A percentile compares a stretch with the other conserved stretches of the same genome.
Conservation (phyloP, 2,888 invertebrate genomes). For the Strigamia transsilvanica region DNA sequence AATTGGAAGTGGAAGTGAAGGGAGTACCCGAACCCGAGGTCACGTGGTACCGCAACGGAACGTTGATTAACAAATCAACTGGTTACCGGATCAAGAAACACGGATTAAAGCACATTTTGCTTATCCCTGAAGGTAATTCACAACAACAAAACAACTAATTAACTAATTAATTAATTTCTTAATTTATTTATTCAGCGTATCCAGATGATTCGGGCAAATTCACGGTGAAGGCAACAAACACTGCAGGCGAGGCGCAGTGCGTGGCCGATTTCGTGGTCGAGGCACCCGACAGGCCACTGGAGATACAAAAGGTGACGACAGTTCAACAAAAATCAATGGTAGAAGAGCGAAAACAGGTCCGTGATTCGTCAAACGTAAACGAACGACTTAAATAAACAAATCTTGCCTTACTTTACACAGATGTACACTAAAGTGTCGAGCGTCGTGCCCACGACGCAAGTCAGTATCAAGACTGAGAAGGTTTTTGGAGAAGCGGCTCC, state of each 20-base stretch:
- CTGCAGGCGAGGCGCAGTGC: conserved; percentile 69
- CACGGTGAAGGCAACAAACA: conserved; percentile 63
- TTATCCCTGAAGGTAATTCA: conserved; percentile 74
- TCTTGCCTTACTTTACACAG: not conserved
- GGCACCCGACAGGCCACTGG: conserved; percentile 67
- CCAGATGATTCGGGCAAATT: conserved; percentile 65
- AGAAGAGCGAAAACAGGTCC: conserved; percentile 56
- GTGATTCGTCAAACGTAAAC: no score
- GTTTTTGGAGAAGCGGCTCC: conserved; percentile 54
- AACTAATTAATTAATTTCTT: conserved; percentile 22
- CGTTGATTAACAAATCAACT: conserved; percentile 67
- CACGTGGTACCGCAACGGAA: conserved; percentile 77
- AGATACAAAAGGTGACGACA: conserved; percentile 64
- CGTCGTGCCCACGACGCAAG: conserved; percentile 65
- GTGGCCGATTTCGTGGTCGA: conserved; percentile 80
- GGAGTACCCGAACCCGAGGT: conserved; percentile 79
- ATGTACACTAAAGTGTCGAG: conserved; percentile 25
- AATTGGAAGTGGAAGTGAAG: conserved; percentile 76
- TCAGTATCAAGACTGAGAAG: conserved; percentile 53
- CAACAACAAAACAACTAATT: not conserved
- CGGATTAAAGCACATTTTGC: conserved; percentile 74
- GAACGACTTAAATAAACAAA: no score
- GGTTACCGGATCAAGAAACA: conserved; percentile 67
- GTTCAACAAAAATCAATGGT: conserved; percentile 54
- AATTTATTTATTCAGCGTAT: conserved; percentile 59